Conservation (phyloP, 2,888 invertebrate genomes). For the Perizoma flavofasciatum region DNA sequence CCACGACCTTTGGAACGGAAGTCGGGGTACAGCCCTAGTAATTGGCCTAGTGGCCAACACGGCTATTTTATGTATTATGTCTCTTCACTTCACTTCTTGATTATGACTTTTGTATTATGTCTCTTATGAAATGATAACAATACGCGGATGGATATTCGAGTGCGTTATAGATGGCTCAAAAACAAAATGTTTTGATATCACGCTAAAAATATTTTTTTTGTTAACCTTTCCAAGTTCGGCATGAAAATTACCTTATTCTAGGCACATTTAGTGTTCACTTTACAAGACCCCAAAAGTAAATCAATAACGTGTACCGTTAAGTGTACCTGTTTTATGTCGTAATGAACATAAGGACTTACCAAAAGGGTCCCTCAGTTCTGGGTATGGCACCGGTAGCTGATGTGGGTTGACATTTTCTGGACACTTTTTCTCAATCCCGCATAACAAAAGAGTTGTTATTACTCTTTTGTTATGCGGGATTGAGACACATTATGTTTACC, state of each 20-base stretch:
- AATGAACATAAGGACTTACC: constrained; percentile 43
- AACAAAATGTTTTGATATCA: background rate
- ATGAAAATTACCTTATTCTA: no score
- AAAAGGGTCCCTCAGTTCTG: constrained; percentile 45
- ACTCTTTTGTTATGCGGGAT: background rate
- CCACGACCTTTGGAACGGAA: no score
- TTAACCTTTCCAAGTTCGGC: no score
- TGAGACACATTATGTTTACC: no score
- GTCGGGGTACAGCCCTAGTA: no score
- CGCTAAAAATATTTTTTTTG: no score
- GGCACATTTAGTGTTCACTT: no score
- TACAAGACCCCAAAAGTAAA: constrained; percentile 25
- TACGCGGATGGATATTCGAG: constrained; percentile 6
- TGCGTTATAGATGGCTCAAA: constrained; percentile 14
- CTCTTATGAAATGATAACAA: constrained; percentile 29
- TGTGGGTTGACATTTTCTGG: constrained; percentile 59
- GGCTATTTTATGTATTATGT: no score
- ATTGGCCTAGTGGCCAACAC: no score
- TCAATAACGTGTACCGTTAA: constrained; percentile 35
- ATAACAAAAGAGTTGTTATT: constrained; percentile 36
- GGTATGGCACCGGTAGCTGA: constrained; percentile 51
- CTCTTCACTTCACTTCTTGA: no score
- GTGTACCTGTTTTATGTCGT: constrained; percentile 43
- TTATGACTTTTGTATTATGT: no score
- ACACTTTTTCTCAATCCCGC: constrained; percentile 44